Base-by-base conservation (phyloP, 2,797 vertebrate species). In the Neostethus bicornis region DNA sequence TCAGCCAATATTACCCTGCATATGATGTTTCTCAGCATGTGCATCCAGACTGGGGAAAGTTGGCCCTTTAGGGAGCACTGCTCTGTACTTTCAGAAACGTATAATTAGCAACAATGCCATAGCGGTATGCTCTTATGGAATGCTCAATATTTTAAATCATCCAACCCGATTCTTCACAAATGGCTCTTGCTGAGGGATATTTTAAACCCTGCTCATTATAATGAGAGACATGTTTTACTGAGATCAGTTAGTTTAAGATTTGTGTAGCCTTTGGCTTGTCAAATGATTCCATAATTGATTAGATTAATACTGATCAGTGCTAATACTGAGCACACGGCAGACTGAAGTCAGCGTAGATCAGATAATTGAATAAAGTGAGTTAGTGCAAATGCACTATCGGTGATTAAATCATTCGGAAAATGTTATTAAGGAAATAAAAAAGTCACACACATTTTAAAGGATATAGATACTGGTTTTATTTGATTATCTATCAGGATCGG, bases 231-330 rank as follows among this genome's bases (percentile, higher is more conserved):
- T 70, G 78, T 79, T 70, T 80, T 70, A 71, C 61, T 44, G 73
- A 79, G 65, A 77, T 81, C 77, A 76, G 82, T 85, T 78, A 77
- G 77, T 80, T 62, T 84, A 86, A 82, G 86, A 89, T 90, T 89
- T 90, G 81, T 74, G 79, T 89, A 85, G 81, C 90, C 87, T 85
- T 83, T 90, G 87, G 78, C 87, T 86, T 69, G 71, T 89, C 85
- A 89, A 88, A 89, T 88, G 85, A 90, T 90, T 87, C 74, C 69
- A 63, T 91, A 90, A 91, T 92, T 90, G 89, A 90, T 90, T 88
- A 80, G 87, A 90, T 92, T 91, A 91, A 89, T 91, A 88, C 79
- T 85, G 89, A 91, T 90, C 85, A 83, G 81, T 72, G 79, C 76
- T 84, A 88, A 88, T 84, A 57, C 75, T 66, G 68, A 76, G 75